Evolutionary conservation across 2,113 vertebrate genomes (phyloP), one percentile per base, ranked within the genome.

Genomic region (Saccopteryx bilineata): DNA sequence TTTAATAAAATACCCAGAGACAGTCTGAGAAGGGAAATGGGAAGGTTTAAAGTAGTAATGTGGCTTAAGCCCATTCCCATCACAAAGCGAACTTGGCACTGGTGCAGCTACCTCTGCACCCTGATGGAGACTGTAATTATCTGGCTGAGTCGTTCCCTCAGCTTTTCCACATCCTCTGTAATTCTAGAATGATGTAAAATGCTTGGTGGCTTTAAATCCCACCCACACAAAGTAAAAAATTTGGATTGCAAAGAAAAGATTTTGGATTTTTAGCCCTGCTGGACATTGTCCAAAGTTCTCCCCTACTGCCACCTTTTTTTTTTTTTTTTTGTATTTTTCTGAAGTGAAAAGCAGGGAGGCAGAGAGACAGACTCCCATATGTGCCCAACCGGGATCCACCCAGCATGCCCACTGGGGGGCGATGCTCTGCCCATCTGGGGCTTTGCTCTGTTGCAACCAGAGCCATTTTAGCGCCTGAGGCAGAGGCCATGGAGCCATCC

Each of bases 111-210:
- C 68, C 74, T 94, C 61, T 7, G 7, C 68, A 76, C 23, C 2
- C 54, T 93, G 80, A 9, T 84, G n/a, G 28, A 79, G 28, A 93
- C 63, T 93, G 7, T 80, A 92, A 96, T 97, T 93, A 96, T 84
- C 66, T 91, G 31, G 82, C 28, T 91, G 90, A 83, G 24, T 72
- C 54, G 90, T 95, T 69, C 24, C 74, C n/a, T 91, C 60, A 48
- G 80, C 66, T 94, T 94, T 90, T 54, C 83, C 85, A 95, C 90
- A 95, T 74, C 58, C 68, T 12, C 76, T 93, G 48, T 66, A 94
- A 96, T 89, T 95, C 68, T 91, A 54, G 75, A 95, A 86, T 54
- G 63, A 87, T 65, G 61, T 82, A 79, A 95, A 91, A 75, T 91
- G 28, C 9, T 80, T 69, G 23, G n/a, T 91, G 85, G 80, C 54